phyloP scores from a whole-genome alignment of 2,888 invertebrate genomes.

The Chalcosyrphus nemorum region DNA sequence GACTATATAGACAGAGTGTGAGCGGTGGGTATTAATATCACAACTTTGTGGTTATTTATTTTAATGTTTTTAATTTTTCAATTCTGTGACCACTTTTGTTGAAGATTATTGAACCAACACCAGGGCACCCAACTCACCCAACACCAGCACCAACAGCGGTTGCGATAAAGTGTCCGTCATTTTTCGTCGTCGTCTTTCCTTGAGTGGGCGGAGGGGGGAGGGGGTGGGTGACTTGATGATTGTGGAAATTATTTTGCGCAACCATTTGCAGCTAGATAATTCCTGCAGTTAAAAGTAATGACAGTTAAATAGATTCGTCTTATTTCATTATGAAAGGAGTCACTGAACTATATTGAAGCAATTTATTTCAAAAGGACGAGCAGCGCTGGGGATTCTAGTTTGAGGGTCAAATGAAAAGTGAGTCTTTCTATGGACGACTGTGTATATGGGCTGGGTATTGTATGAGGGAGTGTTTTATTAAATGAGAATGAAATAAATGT shows the following conservation, averaged over 20 bases:
- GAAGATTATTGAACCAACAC: conserved; percentile 61
- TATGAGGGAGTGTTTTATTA: no score
- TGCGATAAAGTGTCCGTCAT: conserved; percentile 68
- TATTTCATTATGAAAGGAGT: conserved; percentile 71
- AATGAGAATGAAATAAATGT: no score
- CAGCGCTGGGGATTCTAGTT: conserved; percentile 10
- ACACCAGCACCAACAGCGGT: conserved; percentile 14
- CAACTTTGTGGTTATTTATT: conserved; percentile 75
- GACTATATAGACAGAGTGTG: conserved; percentile 3
- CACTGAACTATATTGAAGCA: conserved; percentile 65
- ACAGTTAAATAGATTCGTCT: conserved; percentile 73
- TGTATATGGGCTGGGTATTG: no score
- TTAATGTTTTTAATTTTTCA: conserved; percentile 75
- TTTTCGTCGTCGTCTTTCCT: conserved; percentile 63
- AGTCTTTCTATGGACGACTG: no score
- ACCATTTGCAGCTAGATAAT: conserved; percentile 72
- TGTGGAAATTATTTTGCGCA: conserved; percentile 67
- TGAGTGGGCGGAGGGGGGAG: no score
- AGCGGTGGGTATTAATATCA: conserved; percentile 68
- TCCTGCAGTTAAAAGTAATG: conserved; percentile 74
- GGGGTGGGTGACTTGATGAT: conserved; percentile 32
- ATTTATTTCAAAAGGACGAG: conserved; percentile 51
- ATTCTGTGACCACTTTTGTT: conserved; percentile 64
- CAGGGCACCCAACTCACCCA: background rate
- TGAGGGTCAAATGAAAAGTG: conserved; percentile 8